Conservation (phyloP, 2,888 invertebrate genomes). For the Scaptodrosophila latifasciaeformis region DNA sequence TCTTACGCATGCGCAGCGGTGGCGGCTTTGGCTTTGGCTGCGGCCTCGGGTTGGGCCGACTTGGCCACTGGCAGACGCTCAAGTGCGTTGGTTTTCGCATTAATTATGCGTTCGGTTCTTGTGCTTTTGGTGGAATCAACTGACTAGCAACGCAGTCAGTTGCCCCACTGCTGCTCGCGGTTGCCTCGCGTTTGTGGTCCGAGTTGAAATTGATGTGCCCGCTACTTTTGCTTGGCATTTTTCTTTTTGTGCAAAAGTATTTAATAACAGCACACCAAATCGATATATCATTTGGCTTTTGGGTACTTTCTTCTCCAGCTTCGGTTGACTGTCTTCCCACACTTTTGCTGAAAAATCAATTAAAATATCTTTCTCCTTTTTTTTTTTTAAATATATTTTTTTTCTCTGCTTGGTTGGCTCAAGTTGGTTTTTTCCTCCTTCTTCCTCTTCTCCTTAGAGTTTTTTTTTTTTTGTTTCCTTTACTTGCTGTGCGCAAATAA, state of each 20-base stretch:
- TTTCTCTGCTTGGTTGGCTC: no score
- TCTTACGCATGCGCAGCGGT: constrained; percentile 57
- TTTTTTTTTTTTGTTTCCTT: neutral
- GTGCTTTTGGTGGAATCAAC: no score
- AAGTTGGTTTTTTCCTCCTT: no score
- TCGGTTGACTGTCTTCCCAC: constrained; percentile 50
- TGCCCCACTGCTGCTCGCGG: neutral
- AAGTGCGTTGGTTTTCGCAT: constrained; percentile 69
- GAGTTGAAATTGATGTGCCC: constrained; percentile 61
- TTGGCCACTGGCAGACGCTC: constrained; percentile 42
- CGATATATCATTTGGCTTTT: constrained; percentile 60
- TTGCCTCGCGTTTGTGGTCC: constrained; percentile 11
- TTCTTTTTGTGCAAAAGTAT: constrained; percentile 48
- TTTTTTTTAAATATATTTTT: no score
- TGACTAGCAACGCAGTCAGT: no score
- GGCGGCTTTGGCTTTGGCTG: no score
- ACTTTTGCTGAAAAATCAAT: constrained; percentile 61
- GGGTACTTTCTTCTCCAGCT: constrained; percentile 53
- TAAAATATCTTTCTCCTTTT: constrained; percentile 57
- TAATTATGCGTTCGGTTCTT: constrained; percentile 62
- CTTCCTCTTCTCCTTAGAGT: neutral
- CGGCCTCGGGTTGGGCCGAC: no score
- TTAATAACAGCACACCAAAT: constrained; percentile 65
- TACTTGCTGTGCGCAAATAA: constrained; percentile 41
- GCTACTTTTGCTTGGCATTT: constrained; percentile 53